Percentiles rank a stretch among this genome's conserved stretches.
These are phyloP conservation scores for Dendrophyllia cribrosa DNA, from an alignment of 64 coral and sea anemone genomes.

Conservation along the genomic window DNA sequence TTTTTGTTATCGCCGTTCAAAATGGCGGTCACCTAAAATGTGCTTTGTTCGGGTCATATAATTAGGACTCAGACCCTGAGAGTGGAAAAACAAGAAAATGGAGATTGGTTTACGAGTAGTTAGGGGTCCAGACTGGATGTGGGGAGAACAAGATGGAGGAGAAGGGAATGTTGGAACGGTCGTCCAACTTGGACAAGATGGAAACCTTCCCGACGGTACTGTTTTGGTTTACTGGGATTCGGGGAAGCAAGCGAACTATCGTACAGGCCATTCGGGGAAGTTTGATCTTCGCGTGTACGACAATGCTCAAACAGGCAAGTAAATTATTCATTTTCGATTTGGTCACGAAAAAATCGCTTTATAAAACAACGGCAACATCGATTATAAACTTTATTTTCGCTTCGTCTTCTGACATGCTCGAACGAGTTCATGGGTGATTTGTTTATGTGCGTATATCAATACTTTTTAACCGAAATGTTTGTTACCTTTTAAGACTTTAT, in stretches of 20 bases:
- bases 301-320: conserved; percentile 58
- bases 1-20: neutral
- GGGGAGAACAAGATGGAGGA: neutral
- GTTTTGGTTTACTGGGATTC: conserved; percentile 68
- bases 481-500: no score
- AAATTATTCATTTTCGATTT: neutral
- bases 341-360: neutral
- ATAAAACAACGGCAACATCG: neutral
- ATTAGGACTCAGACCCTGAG: neutral
- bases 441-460: no score
- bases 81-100: conserved; percentile 13
- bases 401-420: no score
- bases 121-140: conserved; percentile 51
- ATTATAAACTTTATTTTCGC: no score
- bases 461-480: no score
- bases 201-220: conserved; percentile 17
- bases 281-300: conserved; percentile 52
- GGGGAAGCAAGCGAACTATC: conserved; percentile 26
- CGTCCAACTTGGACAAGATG: conserved; percentile 20
- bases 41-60: neutral
- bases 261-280: conserved; percentile 40
- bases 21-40: neutral
- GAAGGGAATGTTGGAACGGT: conserved; percentile 54
- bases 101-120: conserved; percentile 53
- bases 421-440: no score